phyloP scores from a whole-genome alignment of 1,140 invertebrate species.

The Bombus sylvicola region DNA sequence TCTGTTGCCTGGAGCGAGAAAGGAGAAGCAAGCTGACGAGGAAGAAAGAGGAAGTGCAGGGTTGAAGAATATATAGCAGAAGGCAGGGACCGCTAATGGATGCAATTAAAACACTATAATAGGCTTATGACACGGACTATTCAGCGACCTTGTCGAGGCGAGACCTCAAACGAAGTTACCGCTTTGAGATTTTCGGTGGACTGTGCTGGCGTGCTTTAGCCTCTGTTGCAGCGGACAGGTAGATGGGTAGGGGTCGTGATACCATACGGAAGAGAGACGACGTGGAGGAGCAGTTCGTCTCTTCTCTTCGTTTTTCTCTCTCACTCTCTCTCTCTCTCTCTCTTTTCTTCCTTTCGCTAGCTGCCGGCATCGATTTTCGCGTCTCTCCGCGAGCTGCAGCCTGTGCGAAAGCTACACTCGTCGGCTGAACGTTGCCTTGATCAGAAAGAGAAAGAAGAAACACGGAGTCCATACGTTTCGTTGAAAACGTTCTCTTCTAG shows the following conservation, averaged over 20 bases:
- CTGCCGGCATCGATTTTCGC: slow-evolving; percentile 63
- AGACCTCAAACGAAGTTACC: slow-evolving; percentile 30
- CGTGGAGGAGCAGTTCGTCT: slow-evolving; percentile 46
- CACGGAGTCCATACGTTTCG: slow-evolving; percentile 33
- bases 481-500: slow-evolving; percentile 1
- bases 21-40: not conserved
- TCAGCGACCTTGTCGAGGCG: not conserved
- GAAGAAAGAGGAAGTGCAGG: slow-evolving; percentile 1
- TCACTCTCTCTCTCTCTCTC: not conserved
- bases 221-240: slow-evolving; percentile 43
- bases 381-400: slow-evolving; percentile 47
- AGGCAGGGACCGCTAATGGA: slow-evolving; percentile 64
- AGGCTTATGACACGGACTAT: slow-evolving; percentile 34
- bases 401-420: slow-evolving; percentile 3
- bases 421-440: not conserved
- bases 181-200: slow-evolving; percentile 52
- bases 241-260: not conserved
- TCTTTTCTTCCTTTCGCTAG: slow-evolving; percentile 30
- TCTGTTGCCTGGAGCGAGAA: not conserved
- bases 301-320: slow-evolving; percentile 32
- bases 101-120: slow-evolving; percentile 75
- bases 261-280: slow-evolving; percentile 24
- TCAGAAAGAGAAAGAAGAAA: not conserved
- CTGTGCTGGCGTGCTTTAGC: slow-evolving; percentile 20
- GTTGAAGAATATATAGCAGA: not conserved